Evolutionary conservation across 1,140 invertebrate genomes (phyloP).

Genomic region (Colletes latitarsis): DNA sequence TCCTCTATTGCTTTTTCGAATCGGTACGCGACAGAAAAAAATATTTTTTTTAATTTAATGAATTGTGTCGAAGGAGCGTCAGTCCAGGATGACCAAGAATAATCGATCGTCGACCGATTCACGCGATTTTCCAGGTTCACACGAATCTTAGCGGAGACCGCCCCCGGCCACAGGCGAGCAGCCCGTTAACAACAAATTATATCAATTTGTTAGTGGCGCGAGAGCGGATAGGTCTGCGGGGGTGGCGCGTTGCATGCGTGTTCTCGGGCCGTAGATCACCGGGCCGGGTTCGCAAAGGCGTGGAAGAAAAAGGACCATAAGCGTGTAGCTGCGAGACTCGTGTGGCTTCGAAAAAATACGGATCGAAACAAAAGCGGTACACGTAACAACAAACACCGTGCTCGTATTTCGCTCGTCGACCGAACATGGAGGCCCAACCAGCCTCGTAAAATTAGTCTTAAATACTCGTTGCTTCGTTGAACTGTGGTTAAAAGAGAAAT

Average conservation of each 20-base stretch:
- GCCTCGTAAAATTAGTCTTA: no score
- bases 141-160: conserved; percentile 64
- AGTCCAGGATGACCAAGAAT: neutral
- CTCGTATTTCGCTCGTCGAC: neutral
- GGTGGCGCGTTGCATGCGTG: conserved; percentile 73
- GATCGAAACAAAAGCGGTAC: conserved; percentile 44
- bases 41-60: no score
- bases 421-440: no score
- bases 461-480: no score
- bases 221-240: conserved; percentile 67
- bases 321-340: conserved; percentile 3
- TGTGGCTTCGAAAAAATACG: conserved; percentile 27
- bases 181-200: conserved; percentile 70
- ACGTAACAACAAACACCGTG: conserved; percentile 14
- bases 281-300: conserved; percentile 55
- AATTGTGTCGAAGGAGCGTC: no score
- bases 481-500: no score
- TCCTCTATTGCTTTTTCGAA: no score
- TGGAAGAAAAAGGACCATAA: conserved; percentile 55
- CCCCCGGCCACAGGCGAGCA: conserved; percentile 17
- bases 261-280: conserved; percentile 72
- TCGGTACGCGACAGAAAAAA: no score
- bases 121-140: conserved; percentile 65
- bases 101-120: conserved; percentile 4
- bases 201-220: conserved; percentile 73